Base-by-base conservation (phyloP, 2,888 invertebrate species). In the Meganola albula region DNA sequence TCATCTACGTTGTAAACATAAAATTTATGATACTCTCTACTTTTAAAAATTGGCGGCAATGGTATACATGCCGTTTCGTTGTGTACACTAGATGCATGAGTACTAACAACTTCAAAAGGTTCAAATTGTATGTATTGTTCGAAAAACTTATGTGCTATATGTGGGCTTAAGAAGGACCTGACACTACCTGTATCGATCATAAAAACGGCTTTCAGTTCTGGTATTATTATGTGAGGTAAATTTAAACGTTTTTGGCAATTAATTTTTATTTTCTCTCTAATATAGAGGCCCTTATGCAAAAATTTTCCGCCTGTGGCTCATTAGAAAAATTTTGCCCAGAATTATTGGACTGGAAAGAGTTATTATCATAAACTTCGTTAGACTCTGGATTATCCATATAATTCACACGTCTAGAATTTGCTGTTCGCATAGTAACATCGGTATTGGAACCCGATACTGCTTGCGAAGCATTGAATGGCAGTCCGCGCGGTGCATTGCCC, bases 1-100 rank as follows among this genome's bases (percentile, higher is more conserved):
- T 2, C 10, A 16, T 44, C 36, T 3, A 42, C 35, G 16, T 37
- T 24, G 24, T 48, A 44, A 7, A 20, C 8, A 7, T 20, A 7
- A 7, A 20, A 20, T 2, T 3, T 20, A 20, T 20, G 20, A 20
- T 2, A 7, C 3, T n/a, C 3, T 5, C 8, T 5, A 7, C 20
- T 20, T 20, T 20, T 20, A 20, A 20, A 20, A 5, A n/a, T 20
- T 7, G 7, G 7, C n/a, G n/a, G n/a, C 8, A 20, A 20, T 20
- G 20, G 20, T 5, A 20, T 20, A 7, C n/a, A 7, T 20, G n/a
- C n/a, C n/a, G n/a, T 7, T 20, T 20, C 20, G n/a, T 20, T 20
- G 8, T 20, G 20, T n/a, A 20, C n/a, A n/a, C 3, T 20, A 13
- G 28, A n/a, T 2, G 20, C 20, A 20, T 20, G 20, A n/a, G 20